These are phyloP conservation scores for Paramormyrops kingsleyae DNA, from an alignment of 2,113 vertebrate genomes.

Conservation along the genomic window DNA sequence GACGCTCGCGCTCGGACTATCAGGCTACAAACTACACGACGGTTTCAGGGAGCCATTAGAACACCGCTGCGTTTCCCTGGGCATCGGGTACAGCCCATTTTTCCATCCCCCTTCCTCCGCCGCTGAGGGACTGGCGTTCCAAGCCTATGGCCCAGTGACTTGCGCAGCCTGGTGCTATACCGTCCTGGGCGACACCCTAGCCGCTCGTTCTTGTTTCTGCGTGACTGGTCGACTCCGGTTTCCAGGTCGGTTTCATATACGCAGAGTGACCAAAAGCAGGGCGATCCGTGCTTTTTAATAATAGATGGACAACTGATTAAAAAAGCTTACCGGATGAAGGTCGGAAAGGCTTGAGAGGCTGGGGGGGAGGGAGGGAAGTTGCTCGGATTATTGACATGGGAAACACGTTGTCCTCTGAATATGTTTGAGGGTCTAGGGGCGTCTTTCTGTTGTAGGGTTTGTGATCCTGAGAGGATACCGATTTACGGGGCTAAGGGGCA, in stretches of 20 bases:
- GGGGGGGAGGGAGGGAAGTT: background rate
- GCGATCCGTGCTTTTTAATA: constrained; percentile 51
- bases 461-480: background rate
- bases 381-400: background rate
- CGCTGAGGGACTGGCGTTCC: background rate
- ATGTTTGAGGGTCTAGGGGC: background rate
- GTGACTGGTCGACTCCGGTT: constrained; percentile 40
- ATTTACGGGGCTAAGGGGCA: background rate
- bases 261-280: constrained; percentile 21
- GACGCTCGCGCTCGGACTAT: background rate
- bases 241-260: constrained; percentile 47
- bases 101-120: background rate
- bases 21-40: background rate
- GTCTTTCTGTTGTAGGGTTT: background rate
- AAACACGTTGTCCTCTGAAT: background rate
- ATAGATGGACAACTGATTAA: constrained; percentile 57
- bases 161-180: background rate
- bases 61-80: background rate
- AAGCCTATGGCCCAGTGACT: background rate
- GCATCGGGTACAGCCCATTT: background rate
- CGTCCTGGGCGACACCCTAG: background rate
- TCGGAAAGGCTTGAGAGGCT: background rate
- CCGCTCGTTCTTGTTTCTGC: constrained; percentile 32
- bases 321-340: constrained; percentile 23
- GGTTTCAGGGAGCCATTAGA: background rate